Evolutionary conservation across 2,113 vertebrate species (phyloP).

Genomic region (Peucedramus taeniatus): DNA sequence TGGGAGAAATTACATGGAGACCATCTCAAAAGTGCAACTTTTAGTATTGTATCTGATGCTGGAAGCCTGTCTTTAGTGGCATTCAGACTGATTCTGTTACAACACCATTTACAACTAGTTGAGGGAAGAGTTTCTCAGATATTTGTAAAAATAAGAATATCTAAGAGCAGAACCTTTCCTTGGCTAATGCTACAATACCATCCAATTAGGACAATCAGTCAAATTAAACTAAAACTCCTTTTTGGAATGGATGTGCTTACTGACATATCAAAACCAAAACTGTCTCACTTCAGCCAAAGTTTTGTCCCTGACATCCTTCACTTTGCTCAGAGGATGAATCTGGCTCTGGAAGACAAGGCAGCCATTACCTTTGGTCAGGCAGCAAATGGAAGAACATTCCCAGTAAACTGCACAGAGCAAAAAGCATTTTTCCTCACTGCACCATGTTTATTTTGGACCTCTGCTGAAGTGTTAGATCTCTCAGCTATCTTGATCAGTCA

Average conservation of each 20-base stretch:
- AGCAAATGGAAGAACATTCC: background rate
- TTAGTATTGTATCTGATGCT: background rate
- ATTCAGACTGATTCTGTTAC: background rate
- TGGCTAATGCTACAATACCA: background rate
- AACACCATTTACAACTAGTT: background rate
- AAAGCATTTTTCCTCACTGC: background rate
- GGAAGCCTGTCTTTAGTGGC: background rate
- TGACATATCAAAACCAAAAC: background rate
- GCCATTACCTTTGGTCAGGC: background rate
- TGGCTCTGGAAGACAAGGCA: background rate
- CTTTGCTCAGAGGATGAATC: background rate
- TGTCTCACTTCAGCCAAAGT: background rate
- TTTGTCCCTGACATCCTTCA: background rate
- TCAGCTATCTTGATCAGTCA: background rate
- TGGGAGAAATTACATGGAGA: slow-evolving; percentile 8
- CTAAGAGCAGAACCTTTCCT: background rate
- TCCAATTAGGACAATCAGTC: background rate
- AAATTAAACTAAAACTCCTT: background rate
- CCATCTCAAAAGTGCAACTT: slow-evolving; percentile 1
- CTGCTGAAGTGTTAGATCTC: background rate
- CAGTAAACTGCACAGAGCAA: background rate
- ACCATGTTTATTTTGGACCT: background rate
- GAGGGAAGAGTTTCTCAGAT: background rate
- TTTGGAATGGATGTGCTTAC: background rate
- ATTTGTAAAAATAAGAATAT: background rate